Base-by-base conservation (phyloP, 2,888 invertebrate species). In the Plebejus melissa region DNA sequence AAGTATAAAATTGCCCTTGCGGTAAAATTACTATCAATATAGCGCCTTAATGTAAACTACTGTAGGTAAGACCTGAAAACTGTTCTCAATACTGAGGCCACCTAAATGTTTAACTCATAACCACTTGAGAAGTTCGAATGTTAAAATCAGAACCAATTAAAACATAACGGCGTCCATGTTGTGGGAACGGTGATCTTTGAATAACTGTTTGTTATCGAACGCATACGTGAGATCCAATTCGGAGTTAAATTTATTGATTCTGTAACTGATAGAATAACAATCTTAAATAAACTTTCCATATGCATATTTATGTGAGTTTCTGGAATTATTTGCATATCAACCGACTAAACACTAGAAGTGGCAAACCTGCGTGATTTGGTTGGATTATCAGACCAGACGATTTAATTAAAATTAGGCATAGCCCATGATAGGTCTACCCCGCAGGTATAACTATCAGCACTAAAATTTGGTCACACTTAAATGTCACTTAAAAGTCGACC, bases 181-280 rank as follows among this genome's bases (percentile, higher is more conserved):
- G 54, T 72, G 72, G 72, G 72, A 72, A 72, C 72, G 72, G 72
- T 72, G 72, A 54, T 72, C 72, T 28, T 72, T 32, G 16, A 32
- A 50, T 72, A 72, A 72, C 72, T 46, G 72, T 72, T 22, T 22
- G 9, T 46, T 72, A 72, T 72, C 54, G 54, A 32, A 72, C 6
- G 46, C 41, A 41, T 71, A 46, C 41, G 72, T 32, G 65, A 60
- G 28, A 60, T 60, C 28, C 6, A 28, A 16, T 65, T 65, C 22
- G 65, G 32, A 65, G 11, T 65, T 65, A 1, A 65, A 65, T 65
- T 65, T 65, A 65, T 65, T 36, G 65, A 16, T 36, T 32, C 65
- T 65, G 13, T 32, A 65, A 65, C 32, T 32, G 32, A 32, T 65
- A 65, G 65, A 65, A 36, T 36, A 65, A 36, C 65, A 36, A 36